Evolutionary conservation across 2,888 invertebrate genomes (phyloP), one percentile per base, ranked within the genome.

Genomic region (Bruchidius siliquastri): DNA sequence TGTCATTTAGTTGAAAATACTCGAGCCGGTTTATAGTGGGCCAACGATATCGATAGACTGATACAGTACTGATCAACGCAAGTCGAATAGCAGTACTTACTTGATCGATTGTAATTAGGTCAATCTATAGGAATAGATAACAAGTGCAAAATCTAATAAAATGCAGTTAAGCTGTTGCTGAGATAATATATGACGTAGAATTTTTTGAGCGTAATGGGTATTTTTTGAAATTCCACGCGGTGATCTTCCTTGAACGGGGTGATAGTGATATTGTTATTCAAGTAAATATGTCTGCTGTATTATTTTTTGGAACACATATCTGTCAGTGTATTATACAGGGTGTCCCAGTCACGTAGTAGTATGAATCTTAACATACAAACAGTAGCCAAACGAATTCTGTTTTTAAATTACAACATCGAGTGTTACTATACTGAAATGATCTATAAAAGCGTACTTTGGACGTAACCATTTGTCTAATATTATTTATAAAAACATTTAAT

Each of bases 41-140:
- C 80, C 80, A 77, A 75, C 76, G 74, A 77, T 79, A 79, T 79
- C 76, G 76, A 49, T 49, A 49, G 1, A 49, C 49, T 49, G 49
- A 49, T 49, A 49, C 49, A 18, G 49, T 49, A 49, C 49, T 49
- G 49, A 49, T 49, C 49, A 18, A 13, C 49, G 49, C 49, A 13
- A 49, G 49, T 49, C 8, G 49, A 49, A 49, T 49, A 26, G 49
- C 49, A 49, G 13, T 49, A 49, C 49, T 49, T 49, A 18, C 49
- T 49, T 82, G 85, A 81, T 77, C 80, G 79, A 81, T 81, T 82
- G 81, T 81, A 86, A 84, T 85, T 86, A 83, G 86, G 86, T 86
- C 86, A 85, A 84, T 83, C 82, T 82, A 82, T 80, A 81, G 79
- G 80, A 79, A 80, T 78, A 77, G 81, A 85, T 85, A 85, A 84